Conservation (phyloP, 2,888 invertebrate species). For the Gerris lacustris region DNA sequence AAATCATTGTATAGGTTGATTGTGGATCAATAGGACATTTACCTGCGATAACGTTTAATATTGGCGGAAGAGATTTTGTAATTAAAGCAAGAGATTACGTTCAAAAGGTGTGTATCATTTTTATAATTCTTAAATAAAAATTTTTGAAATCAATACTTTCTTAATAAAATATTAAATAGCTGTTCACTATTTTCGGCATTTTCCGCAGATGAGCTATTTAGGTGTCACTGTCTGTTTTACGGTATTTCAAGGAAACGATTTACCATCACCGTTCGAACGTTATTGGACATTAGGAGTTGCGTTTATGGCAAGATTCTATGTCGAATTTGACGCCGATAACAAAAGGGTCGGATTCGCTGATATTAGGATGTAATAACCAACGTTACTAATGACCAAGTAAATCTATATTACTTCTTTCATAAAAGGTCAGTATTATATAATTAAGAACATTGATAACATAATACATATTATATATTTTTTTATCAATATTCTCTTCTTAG, state of each 20-base stretch:
- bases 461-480: too few species aligned
- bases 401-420: not conserved
- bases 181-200: not conserved
- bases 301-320: slow-evolving; percentile 24
- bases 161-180: too few species aligned
- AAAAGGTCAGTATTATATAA: not conserved
- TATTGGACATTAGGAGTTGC: slow-evolving; percentile 22
- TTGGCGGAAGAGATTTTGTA: slow-evolving; percentile 16
- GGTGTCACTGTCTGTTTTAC: slow-evolving; percentile 14
- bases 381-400: not conserved
- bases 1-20: slow-evolving; percentile 10
- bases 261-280: not conserved
- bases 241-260: slow-evolving; percentile 12
- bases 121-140: too few species aligned
- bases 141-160: too few species aligned
- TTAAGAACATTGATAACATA: too few species aligned
- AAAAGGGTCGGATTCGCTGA: slow-evolving; percentile 21
- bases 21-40: slow-evolving; percentile 10
- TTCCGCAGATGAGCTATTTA: slow-evolving; percentile 8
- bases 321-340: slow-evolving; percentile 21
- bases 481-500: too few species aligned
- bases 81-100: slow-evolving; percentile 15
- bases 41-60: slow-evolving; percentile 15
- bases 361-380: not conserved
- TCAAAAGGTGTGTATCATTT: slow-evolving; percentile 11